These are phyloP conservation scores for Pachycephus smyrnensis DNA, from an alignment of 2,888 invertebrate species.

Conservation along the genomic window DNA sequence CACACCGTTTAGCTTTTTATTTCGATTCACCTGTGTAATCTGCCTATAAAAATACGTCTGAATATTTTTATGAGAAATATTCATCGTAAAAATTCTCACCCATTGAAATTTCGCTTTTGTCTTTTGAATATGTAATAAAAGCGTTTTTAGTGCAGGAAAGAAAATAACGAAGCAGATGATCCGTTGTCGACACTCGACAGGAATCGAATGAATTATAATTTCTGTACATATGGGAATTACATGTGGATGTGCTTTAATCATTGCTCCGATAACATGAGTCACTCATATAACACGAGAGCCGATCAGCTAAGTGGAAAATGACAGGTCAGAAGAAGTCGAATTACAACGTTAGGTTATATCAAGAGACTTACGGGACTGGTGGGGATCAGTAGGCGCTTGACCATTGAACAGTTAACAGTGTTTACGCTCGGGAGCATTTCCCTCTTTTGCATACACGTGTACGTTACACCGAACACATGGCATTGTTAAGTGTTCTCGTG, in stretches of 20 bases:
- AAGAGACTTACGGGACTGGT: not conserved
- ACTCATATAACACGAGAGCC: not conserved
- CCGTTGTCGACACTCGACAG: not conserved
- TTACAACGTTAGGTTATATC: not conserved
- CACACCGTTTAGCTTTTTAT: not conserved
- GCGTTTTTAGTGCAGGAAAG: not conserved
- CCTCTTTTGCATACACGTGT: not conserved
- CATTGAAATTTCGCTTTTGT: not conserved
- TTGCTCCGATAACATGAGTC: not conserved
- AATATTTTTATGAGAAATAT: not conserved
- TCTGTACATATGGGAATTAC: not conserved
- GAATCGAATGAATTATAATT: not conserved
- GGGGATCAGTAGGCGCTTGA: slow-evolving; percentile 48
- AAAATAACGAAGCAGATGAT: not conserved
- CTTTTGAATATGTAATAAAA: not conserved
- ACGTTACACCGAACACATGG: not conserved
- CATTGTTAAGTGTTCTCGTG: not conserved
- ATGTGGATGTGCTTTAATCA: not conserved
- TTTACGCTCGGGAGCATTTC: not conserved
- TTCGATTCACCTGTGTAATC: not conserved
- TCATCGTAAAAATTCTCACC: not conserved
- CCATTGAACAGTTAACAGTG: slow-evolving; percentile 39
- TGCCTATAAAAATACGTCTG: not conserved
- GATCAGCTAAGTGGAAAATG: not conserved
- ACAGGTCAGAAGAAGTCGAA: not conserved